Percentiles rank a stretch among this genome's conserved stretches.
These are phyloP conservation scores for Danio tinwini DNA, from an alignment of 2,797 vertebrate genomes.

Conservation along the genomic window DNA sequence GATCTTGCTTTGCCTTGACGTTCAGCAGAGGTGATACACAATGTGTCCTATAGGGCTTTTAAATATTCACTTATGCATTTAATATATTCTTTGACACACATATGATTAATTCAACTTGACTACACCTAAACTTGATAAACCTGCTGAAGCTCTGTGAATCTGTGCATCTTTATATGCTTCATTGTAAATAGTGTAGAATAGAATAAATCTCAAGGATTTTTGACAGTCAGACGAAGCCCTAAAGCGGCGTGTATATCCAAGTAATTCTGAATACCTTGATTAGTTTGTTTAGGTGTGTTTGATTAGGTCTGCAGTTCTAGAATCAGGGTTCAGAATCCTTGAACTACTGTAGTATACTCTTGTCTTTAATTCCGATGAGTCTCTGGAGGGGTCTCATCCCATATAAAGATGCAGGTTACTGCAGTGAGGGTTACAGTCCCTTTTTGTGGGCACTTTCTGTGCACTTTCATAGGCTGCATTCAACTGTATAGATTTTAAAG, in stretches of 20 bases:
- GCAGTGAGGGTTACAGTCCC: not conserved
- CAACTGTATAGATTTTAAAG: not conserved
- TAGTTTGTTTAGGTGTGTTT: not conserved
- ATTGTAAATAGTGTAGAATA: not conserved
- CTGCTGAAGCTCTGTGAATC: not conserved
- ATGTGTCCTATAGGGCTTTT: not conserved
- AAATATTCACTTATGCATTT: not conserved
- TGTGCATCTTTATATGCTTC: not conserved
- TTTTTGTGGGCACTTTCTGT: not conserved
- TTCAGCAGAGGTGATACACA: too few species aligned
- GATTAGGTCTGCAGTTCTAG: not conserved
- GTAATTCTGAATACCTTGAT: not conserved
- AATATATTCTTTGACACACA: not conserved
- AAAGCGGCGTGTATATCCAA: not conserved
- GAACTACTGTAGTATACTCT: not conserved
- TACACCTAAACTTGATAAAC: not conserved
- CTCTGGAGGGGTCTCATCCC: not conserved
- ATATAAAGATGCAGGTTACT: constrained; percentile 32
- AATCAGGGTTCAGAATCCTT: not conserved
- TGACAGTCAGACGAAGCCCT: not conserved
- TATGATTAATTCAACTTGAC: not conserved
- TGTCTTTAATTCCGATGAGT: not conserved
- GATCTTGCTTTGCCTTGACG: too few species aligned
- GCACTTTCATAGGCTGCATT: not conserved
- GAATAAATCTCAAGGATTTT: not conserved